Conservation (phyloP, 2,113 vertebrate species). For the Ailurus styani region DNA sequence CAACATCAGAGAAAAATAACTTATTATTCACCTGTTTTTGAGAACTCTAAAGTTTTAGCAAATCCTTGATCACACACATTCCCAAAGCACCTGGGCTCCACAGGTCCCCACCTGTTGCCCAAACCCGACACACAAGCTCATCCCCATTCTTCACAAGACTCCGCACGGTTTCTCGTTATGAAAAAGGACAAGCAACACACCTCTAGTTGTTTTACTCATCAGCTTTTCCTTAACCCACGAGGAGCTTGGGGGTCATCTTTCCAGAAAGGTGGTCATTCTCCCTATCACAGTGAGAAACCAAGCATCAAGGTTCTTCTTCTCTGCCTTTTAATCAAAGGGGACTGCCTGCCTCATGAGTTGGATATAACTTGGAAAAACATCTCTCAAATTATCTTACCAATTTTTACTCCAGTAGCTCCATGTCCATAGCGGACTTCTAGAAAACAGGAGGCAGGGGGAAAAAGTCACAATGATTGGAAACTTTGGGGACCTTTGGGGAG, state of each 20-base stretch:
- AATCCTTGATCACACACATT: not conserved
- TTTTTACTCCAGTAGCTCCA: not conserved
- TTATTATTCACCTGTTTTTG: not conserved
- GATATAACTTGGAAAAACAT: not conserved
- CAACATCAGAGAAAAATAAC: not conserved
- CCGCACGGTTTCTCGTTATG: rapidly evolving
- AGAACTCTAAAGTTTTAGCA: not conserved
- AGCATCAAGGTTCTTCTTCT: not conserved
- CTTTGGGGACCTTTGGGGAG: not conserved
- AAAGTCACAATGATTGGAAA: not conserved
- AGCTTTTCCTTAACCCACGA: not conserved
- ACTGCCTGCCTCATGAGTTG: not conserved
- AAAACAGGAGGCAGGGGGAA: not conserved
- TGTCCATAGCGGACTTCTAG: not conserved
- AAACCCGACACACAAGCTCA: not conserved
- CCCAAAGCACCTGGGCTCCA: not conserved
- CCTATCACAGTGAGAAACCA: not conserved
- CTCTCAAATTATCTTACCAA: not conserved
- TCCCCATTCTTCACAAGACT: not conserved
- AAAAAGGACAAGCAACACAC: rapidly evolving
- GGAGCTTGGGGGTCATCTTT: not conserved
- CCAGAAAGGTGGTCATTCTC: not conserved
- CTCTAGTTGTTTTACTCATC: not conserved
- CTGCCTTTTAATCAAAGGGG: not conserved
- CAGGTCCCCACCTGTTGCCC: rapidly evolving